Percentiles rank a stretch among this genome's conserved stretches.
phyloP scores from a whole-genome alignment of 2,113 vertebrate species.

The Cololabis saira region DNA sequence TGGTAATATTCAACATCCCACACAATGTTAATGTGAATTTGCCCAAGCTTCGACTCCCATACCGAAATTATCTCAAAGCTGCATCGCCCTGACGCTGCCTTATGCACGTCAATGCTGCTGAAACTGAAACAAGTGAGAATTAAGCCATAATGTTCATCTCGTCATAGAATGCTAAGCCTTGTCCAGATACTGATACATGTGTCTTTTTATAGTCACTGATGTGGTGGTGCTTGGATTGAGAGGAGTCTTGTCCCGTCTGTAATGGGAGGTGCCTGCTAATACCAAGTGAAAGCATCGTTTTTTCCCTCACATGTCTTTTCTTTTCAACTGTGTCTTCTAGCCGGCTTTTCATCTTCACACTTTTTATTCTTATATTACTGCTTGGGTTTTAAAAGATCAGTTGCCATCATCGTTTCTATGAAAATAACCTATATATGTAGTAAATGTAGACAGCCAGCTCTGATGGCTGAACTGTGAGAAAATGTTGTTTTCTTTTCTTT shows the following conservation, averaged over 20 bases:
- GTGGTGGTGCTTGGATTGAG: constrained; percentile 32
- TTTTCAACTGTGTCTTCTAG: neutral
- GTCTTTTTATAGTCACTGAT: constrained; percentile 48
- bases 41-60: constrained; percentile 58
- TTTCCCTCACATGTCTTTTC: constrained; percentile 18
- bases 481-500: neutral
- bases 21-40: constrained; percentile 66
- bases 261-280: constrained; percentile 58
- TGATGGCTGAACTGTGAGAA: constrained; percentile 14
- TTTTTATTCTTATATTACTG: neutral
- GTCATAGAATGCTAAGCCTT: constrained; percentile 22
- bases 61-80: constrained; percentile 58
- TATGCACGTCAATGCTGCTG: constrained; percentile 51
- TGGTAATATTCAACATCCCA: constrained; percentile 73
- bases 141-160: neutral
- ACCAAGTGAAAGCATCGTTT: constrained; percentile 31
- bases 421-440: neutral
- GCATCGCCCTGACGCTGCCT: constrained; percentile 51
- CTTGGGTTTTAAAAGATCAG: neutral
- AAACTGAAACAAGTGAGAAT: constrained; percentile 38
- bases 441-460: neutral
- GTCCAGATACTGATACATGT: constrained; percentile 19
- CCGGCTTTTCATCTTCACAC: too few species aligned
- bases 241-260: constrained; percentile 50
- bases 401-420: neutral